phyloP scores from a whole-genome alignment of 1,140 invertebrate species.

The Drosophila orosa region DNA sequence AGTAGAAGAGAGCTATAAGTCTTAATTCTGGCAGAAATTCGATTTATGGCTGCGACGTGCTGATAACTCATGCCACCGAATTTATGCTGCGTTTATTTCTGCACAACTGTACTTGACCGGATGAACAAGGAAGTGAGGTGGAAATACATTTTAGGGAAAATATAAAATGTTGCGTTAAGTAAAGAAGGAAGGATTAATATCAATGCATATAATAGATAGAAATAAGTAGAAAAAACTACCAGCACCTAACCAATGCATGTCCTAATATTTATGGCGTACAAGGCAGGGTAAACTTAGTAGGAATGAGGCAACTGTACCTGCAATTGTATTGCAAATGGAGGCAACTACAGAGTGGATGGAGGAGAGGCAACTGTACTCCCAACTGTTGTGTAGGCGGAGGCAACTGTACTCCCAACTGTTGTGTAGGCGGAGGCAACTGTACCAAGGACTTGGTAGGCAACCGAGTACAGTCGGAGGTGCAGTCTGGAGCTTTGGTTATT shows the following conservation, averaged over 20 bases:
- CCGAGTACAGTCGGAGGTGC: conserved; percentile 14
- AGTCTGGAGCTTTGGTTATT: conserved; percentile 52
- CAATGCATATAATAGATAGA: too few relatives aligned
- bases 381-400: conserved; percentile 2
- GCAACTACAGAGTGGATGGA: background rate
- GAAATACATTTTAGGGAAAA: background rate
- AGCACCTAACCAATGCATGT: background rate
- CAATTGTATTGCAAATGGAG: background rate
- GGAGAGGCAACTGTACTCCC: conserved; percentile 42
- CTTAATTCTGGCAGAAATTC: conserved; percentile 77
- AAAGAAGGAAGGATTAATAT: background rate
- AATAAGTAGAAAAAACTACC: background rate
- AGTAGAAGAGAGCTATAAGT: conserved; percentile 58
- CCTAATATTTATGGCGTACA: conserved; percentile 26
- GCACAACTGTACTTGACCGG: conserved; percentile 27
- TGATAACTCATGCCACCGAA: conserved; percentile 66
- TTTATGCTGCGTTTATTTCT: conserved; percentile 29
- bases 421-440: conserved; percentile 24
- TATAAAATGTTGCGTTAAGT: background rate
- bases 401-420: conserved; percentile 44
- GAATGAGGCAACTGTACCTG: conserved; percentile 1
- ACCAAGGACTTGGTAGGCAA: conserved; percentile 18
- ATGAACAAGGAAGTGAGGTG: background rate
- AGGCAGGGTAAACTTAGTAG: background rate
- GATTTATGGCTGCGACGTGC: conserved; percentile 83